Base-by-base conservation (phyloP, 2,888 invertebrate species). In the Spatulosminthurus flaviceps region DNA sequence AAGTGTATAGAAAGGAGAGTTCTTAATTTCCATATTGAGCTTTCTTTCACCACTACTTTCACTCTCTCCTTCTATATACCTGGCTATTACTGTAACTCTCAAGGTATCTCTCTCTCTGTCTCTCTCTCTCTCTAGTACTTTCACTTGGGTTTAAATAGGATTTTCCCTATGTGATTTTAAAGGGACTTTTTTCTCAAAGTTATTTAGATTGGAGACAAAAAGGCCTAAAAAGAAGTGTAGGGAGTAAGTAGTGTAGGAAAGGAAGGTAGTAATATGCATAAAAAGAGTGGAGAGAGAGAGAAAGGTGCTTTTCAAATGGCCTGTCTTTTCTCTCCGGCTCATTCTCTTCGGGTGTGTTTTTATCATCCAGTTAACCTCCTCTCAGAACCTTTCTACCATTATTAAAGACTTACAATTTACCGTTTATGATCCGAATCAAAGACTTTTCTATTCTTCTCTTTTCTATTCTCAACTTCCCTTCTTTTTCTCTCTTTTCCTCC, bases 341-440 rank as follows among this genome's bases (percentile, higher is more conserved):
- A 43, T 67, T 74, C 74, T 28, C 69, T 74, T 69, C 28, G 42
- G 42, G 51, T 51, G 51, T 51, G 51, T 77, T 73, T 79, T 80
- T 79, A 75, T 69, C 79, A 75, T 79, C 64, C 64, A 42, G 61
- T 75, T 75, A 75, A 75, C 75, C 75, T 75, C 64, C 42, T n/a
- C 29, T 51, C 67, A 26, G 34, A 75, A 75, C 61, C 60, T 75
- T 75, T 75, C 41, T 41, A 11, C 43, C 51, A 64, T 61, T 74
- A 28, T 74, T 51, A 28, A 29, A 60, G 19, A 21, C 72, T 51
- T 21, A 26, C 28, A 75, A 75, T 75, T 75, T 75, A 75, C 61
- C 34, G 5, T 67, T 71, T 69, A 29, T 51, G 51, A 26, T 26
- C 77, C 21, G 60, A 64, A 74, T 74, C 73, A 67, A 67, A 78